Base-by-base conservation (phyloP, 2,888 invertebrate genomes). In the Eupithecia insigniata region DNA sequence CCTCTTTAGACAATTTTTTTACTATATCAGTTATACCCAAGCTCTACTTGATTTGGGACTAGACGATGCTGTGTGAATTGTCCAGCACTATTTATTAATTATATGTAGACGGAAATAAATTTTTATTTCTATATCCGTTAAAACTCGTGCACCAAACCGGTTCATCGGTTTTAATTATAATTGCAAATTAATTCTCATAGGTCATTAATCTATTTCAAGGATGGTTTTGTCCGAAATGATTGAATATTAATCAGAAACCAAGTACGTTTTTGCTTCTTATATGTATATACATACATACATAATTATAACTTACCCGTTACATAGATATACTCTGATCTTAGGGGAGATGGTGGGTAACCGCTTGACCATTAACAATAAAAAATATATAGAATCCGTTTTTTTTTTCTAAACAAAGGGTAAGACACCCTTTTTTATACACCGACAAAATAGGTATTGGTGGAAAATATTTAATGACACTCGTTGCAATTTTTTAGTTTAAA, bases 121-220 rank as follows among this genome's bases (percentile, higher is more conserved):
- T n/a, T n/a, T n/a, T n/a, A n/a, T n/a, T n/a, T n/a, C n/a, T n/a
- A 34, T 62, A 32, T 34, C 61, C 61, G 61, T 61, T 61, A n/a
- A 34, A 55, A 22, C 4, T 26, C 2, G 26, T 55, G 61, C 32
- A 34, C 46, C 22, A 62, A 61, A 62, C 51, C 55, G 43, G 61
- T 61, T 32, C 30, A 55, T 69, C 55, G 22, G 62, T 67, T 73
- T 68, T 67, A 46, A 74, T 74, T 71, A 62, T 55, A 61, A 71
- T 71, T 71, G 71, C 69, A 58, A 69, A 74, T 70, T 62, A 60
- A 68, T 51, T 30, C 46, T 64, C 66, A 26, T 66, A 51, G 61
- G 66, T 73, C 70, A 66, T 69, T 74, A 74, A 62, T 69, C 69
- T 66, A 66, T 64, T 70, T 66, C 34, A 55, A 71, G 70, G 58